Evolutionary conservation across 2,888 invertebrate species (phyloP), one percentile per base, ranked within the genome.

Genomic region (Torymus aiolomorphi): DNA sequence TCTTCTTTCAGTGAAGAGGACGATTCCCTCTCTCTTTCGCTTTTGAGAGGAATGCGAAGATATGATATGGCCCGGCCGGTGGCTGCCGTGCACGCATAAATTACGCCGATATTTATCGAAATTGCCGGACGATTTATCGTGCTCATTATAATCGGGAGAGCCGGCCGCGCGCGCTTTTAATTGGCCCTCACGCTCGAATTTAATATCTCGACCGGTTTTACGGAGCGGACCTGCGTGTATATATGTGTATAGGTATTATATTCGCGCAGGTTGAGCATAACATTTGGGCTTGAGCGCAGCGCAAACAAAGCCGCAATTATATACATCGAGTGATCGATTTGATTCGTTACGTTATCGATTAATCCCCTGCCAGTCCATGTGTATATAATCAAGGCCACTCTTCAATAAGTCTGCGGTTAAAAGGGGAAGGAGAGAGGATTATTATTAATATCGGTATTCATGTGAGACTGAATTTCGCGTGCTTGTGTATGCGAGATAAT

Each of bases 71-170:
- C 10, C 67, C 70, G 67, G 61, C 69, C 72, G 42, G 49, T 24
- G 51, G 54, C 24, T 73, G 49, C 54, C 57, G 52, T 14, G 18
- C 69, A 10, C 31, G 54, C 18, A 69, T 70, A 65, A 79, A 79
- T 79, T 79, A 80, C 62, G 20, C 14, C 77, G 80, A 80, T 82
- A 76, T 82, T 82, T 77, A 82, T 83, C 75, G 73, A 82, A 83
- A 83, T 83, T 80, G 80, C 79, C 56, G 62, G 57, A 62, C 75
- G 82, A 82, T 83, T 82, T 82, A 83, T 82, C 78, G 79, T 77
- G 52, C 54, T 62, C 73, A 66, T 82, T 79, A 81, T 82, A 80
- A 81, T 76, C 51, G 49, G 42, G 10, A 24, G 24, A 52, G 16
- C 59, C 63, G 16, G 5, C 72, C 14, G 42, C 31, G 61, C 73